Base-by-base conservation (phyloP, 2,113 vertebrate genomes). In the Epinephelus cyanopodus region DNA sequence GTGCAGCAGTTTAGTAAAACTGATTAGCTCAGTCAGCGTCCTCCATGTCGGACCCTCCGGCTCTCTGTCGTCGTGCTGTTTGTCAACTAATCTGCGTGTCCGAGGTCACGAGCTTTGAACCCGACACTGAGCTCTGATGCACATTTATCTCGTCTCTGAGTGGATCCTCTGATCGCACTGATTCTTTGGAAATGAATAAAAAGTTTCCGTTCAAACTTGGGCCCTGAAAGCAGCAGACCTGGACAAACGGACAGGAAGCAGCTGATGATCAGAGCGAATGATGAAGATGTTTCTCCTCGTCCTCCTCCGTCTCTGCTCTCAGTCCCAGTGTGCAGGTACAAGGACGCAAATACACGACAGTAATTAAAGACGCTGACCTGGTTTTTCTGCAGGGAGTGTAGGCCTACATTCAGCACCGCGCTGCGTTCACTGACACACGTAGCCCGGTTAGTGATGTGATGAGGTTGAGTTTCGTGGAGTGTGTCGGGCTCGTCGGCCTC, bases 341-440 rank as follows among this genome's bases (percentile, higher is more conserved):
- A 82, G 58, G 82, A 85, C 80, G 25, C 78, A 86, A 92, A 92
- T 90, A 92, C 82, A 54, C 47, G 70, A 69, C 66, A 57, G 84
- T 90, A 85, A 92, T 92, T 89, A 87, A 82, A 83, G 84, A 12
- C 50, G 5, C 66, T 88, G 84, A 90, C 90, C 90, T 84, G 81
- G 69, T 87, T 84, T 58, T 60, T 42, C 61, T 57, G 21, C 25
- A 12, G 42, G 42, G 42, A 45, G 15, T 0, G 56, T 8, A 83
- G 88, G 69, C 86, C 89, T 86, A 90, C 86, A 90, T 90, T 86
- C 77, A 64, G 77, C 39, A 0, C 25, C 21, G 42, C 14, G 88
- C 15, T 83, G 83, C 72, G 9, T 82, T 87, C 82, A 72, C 76
- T 77, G 76, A 77, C 82, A 61, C n/a, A 2, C 4, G 47, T 7